A percentile compares a stretch with the other conserved stretches of the same genome.
These are phyloP conservation scores for human (Homo sapiens) DNA, from an alignment of 2,113 vertebrate species.

Conservation along the genomic window DNA sequence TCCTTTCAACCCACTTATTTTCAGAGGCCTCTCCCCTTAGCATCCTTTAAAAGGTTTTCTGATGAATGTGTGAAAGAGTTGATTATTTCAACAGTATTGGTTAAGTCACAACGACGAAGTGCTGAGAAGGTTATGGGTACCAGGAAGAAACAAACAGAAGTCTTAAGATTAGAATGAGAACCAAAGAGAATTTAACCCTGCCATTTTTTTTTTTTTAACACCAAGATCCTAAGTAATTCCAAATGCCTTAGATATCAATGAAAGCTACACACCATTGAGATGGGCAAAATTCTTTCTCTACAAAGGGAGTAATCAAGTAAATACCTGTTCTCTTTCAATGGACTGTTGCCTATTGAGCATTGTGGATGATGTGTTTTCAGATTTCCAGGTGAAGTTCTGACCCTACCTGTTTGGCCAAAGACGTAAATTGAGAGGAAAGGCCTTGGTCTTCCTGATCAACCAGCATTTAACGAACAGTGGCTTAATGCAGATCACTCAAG, in stretches of 20 bases:
- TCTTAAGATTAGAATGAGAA: not conserved
- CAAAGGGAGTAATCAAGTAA: not conserved
- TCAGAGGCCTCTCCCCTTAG: not conserved
- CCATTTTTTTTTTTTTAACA: not conserved
- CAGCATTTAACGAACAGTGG: not conserved
- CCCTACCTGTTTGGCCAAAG: not conserved
- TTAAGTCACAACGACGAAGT: not conserved
- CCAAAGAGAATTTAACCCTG: constrained; percentile 62
- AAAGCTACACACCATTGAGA: not conserved
- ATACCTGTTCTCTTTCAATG: not conserved
- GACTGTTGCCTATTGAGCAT: not conserved
- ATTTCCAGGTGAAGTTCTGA: not conserved
- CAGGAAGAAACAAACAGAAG: not conserved
- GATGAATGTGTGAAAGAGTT: not conserved
- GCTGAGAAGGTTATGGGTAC: not conserved
- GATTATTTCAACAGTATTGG: not conserved
- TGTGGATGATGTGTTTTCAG: not conserved
- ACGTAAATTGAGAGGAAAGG: not conserved
- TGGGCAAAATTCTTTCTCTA: not conserved
- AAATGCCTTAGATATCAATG: constrained; percentile 48
- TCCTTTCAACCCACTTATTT: not conserved
- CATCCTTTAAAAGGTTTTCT: not conserved
- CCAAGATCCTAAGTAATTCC: constrained; percentile 3
- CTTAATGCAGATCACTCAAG: not conserved
- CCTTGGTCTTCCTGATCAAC: not conserved